phyloP scores from a whole-genome alignment of 2,797 vertebrate species.

The Hirundo rustica region DNA sequence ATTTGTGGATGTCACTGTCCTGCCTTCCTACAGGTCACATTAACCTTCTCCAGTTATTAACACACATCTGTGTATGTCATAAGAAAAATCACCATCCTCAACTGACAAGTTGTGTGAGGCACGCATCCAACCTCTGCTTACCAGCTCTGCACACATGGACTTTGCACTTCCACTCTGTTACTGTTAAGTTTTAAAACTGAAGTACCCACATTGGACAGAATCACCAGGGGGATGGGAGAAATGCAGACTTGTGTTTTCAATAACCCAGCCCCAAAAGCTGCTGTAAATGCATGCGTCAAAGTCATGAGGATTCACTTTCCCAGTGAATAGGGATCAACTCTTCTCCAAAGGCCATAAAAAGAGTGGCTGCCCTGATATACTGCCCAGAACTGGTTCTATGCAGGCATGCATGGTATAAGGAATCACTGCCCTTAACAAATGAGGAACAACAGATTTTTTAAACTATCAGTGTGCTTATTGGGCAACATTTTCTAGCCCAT shows the following conservation, averaged over 20 bases:
- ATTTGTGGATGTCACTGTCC: background rate
- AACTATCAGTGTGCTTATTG: conserved; percentile 70
- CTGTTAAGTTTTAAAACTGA: background rate
- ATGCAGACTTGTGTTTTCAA: background rate
- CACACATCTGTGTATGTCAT: accelerated
- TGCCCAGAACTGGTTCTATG: background rate
- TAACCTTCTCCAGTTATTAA: accelerated
- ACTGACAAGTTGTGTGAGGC: background rate
- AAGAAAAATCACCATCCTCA: background rate
- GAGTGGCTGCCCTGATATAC: background rate
- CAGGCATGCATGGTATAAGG: conserved; percentile 24
- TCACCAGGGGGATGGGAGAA: accelerated
- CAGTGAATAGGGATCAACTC: background rate
- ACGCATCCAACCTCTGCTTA: background rate
- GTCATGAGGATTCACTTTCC: background rate
- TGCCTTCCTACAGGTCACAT: background rate
- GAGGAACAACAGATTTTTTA: conserved; percentile 68
- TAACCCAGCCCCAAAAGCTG: background rate
- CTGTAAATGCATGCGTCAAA: background rate
- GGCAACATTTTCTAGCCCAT: conserved; percentile 65
- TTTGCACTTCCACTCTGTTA: background rate
- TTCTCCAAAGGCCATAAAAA: background rate
- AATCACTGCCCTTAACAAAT: conserved; percentile 68
- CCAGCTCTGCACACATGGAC: accelerated
- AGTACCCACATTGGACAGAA: accelerated